Conservation (phyloP, 2,888 invertebrate genomes). For the Eueremaeus valkanovi region DNA sequence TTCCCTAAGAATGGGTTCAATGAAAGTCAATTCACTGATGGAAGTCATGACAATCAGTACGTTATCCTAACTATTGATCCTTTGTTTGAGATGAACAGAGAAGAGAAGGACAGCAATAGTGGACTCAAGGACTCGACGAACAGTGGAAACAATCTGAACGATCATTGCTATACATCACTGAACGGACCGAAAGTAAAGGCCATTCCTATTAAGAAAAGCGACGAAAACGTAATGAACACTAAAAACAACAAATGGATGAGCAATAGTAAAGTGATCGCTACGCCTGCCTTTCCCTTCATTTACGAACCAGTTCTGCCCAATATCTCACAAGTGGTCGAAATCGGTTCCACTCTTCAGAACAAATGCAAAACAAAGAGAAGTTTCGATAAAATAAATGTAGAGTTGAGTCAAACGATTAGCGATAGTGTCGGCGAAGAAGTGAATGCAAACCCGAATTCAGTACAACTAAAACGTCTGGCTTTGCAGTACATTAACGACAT, state of each 20-base stretch:
- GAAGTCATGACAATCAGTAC: background rate
- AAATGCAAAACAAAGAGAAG: background rate
- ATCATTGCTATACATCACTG: slow-evolving; percentile 25
- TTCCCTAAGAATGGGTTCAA: background rate
- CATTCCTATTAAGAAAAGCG: background rate
- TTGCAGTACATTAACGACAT: slow-evolving; percentile 40
- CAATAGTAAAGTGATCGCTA: slow-evolving; percentile 40
- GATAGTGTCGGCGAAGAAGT: background rate
- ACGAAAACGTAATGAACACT: background rate
- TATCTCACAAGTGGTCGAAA: slow-evolving; percentile 41
- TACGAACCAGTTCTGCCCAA: slow-evolving; percentile 43
- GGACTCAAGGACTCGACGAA: background rate
- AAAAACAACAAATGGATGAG: background rate
- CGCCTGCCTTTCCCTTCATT: slow-evolving; percentile 45
- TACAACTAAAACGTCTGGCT: slow-evolving; percentile 30
- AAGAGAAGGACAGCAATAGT: too few relatives aligned
- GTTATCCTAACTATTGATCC: too few relatives aligned
- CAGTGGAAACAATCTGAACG: background rate
- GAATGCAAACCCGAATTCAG: background rate
- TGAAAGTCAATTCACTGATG: background rate
- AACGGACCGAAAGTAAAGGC: slow-evolving; percentile 1
- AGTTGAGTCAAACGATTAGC: background rate
- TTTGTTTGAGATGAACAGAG: too few relatives aligned
- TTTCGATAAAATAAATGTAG: background rate
- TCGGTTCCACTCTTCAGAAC: slow-evolving; percentile 33